Conservation (phyloP, 1,140 invertebrate species). For the Diabrotica virgifera region DNA sequence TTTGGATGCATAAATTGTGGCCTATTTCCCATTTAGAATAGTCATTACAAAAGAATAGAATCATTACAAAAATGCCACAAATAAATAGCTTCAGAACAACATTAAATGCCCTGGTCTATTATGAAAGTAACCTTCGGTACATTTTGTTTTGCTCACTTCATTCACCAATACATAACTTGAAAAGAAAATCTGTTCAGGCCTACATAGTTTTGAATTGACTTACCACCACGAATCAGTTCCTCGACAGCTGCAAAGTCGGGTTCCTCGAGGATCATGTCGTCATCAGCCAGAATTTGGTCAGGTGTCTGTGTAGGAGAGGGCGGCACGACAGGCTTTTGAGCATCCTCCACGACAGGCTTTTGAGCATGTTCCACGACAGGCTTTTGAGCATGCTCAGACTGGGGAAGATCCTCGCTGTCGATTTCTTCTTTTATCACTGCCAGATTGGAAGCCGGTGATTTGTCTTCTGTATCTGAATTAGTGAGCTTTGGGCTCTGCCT, state of each 20-base stretch:
- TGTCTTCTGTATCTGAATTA: constrained; percentile 11
- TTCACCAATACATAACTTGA: too few species aligned
- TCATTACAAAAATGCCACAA: too few species aligned
- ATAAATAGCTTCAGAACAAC: too few species aligned
- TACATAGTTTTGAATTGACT: not conserved
- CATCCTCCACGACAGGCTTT: too few species aligned
- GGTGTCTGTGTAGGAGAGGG: not conserved
- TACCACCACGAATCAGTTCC: not conserved
- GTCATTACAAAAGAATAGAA: too few species aligned
- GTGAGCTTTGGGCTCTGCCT: not conserved
- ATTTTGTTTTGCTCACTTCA: too few species aligned
- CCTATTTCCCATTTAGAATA: too few species aligned
- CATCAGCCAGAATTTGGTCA: not conserved
- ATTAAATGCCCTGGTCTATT: too few species aligned
- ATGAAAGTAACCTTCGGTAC: too few species aligned
- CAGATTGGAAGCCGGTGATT: constrained; percentile 15
- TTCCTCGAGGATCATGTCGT: not conserved
- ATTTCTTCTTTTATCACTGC: constrained; percentile 19
- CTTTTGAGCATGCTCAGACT: constrained; percentile 8
- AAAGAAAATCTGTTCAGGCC: not conserved
- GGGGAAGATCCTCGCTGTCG: constrained; percentile 18
- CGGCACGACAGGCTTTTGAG: not conserved
- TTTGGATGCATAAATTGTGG: too few species aligned
- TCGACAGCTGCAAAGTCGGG: constrained; percentile 6
- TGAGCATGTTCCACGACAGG: constrained; percentile 1